phyloP scores from a whole-genome alignment of 2,888 invertebrate genomes.

The Dexiosoma caninum region DNA sequence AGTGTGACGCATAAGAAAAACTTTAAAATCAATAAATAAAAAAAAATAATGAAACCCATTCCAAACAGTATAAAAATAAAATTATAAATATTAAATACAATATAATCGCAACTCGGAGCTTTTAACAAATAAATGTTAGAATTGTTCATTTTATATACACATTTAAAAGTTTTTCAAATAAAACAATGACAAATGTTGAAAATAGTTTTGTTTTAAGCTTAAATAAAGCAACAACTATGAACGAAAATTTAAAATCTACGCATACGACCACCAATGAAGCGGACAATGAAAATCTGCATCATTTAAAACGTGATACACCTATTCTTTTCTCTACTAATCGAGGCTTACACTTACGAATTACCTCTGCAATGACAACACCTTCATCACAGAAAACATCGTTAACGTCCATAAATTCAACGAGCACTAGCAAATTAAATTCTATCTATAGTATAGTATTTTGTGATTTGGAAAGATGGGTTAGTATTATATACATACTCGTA shows the following conservation, averaged over 20 bases:
- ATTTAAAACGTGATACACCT: slow-evolving; percentile 70
- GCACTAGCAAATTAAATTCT: slow-evolving; percentile 13
- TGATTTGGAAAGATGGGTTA: slow-evolving; percentile 72
- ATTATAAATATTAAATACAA: too few species aligned
- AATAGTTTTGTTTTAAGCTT: neutral
- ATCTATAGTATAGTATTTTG: slow-evolving; percentile 69
- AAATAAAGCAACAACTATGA: slow-evolving; percentile 15
- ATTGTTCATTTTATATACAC: neutral
- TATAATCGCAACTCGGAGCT: too few species aligned
- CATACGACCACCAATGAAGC: slow-evolving; percentile 4
- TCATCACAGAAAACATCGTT: neutral
- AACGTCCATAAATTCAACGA: neutral
- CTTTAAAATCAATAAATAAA: neutral
- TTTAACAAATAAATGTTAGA: neutral
- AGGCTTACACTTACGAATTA: slow-evolving; percentile 71
- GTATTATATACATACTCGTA: slow-evolving; percentile 33
- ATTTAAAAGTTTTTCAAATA: neutral
- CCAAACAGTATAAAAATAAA: neutral
- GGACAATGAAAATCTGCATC: slow-evolving; percentile 15
- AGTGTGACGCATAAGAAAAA: neutral
- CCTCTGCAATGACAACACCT: slow-evolving; percentile 40
- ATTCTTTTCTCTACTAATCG: slow-evolving; percentile 75
- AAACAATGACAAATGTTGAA: slow-evolving; percentile 21
- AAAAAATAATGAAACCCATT: neutral
- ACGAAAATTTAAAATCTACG: slow-evolving; percentile 1